phyloP scores from a whole-genome alignment of 2,888 invertebrate genomes.

The Drosophila limbata region DNA sequence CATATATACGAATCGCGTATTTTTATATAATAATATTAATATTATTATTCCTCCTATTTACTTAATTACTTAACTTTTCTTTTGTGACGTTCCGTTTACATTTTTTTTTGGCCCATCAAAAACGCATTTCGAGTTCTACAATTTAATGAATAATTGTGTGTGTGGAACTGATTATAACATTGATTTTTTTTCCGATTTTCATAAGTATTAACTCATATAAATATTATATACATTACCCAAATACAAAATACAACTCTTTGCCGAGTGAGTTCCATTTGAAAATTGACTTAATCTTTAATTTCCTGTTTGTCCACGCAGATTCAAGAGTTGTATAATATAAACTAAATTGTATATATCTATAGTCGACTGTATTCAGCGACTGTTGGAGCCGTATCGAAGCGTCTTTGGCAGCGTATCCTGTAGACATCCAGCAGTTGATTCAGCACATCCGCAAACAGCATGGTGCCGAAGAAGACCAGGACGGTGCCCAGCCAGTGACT shows the following conservation, averaged over 20 bases:
- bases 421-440: slow-evolving; percentile 80
- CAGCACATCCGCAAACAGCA: slow-evolving; percentile 94
- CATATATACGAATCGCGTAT: slow-evolving; percentile 50
- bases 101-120: slow-evolving; percentile 50
- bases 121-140: slow-evolving; percentile 58
- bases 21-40: slow-evolving; percentile 28
- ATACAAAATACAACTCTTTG: slow-evolving; percentile 40
- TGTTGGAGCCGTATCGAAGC: slow-evolving; percentile 21
- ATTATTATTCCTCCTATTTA: slow-evolving; percentile 16
- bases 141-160: slow-evolving; percentile 6
- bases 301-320: slow-evolving; percentile 1
- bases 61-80: slow-evolving; percentile 19
- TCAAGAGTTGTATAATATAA: background rate
- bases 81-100: slow-evolving; percentile 30
- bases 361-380: slow-evolving; percentile 44
- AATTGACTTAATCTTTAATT: background rate
- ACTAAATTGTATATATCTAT: slow-evolving; percentile 10
- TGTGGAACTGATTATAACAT: slow-evolving; percentile 55
- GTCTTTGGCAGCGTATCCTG: slow-evolving; percentile 21
- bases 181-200: slow-evolving; percentile 52
- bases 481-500: slow-evolving; percentile 96
- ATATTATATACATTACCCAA: slow-evolving; percentile 18
- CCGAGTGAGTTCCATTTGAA: background rate
- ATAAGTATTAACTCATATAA: slow-evolving; percentile 73
- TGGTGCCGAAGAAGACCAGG: slow-evolving; percentile 96